phyloP scores from a whole-genome alignment of 2,888 invertebrate species.

The Drosophila sordidula region DNA sequence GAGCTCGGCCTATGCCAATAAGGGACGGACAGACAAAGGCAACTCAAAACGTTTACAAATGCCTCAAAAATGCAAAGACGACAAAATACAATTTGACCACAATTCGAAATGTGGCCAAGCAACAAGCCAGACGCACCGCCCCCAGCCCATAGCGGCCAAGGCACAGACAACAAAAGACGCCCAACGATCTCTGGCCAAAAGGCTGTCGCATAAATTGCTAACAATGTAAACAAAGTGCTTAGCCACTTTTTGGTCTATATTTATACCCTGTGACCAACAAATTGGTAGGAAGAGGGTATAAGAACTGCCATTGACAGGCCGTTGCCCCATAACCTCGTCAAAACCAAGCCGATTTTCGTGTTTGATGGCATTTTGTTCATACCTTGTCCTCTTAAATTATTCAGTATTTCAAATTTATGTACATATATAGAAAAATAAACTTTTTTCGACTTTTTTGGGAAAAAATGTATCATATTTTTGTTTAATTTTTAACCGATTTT shows the following conservation, averaged over 20 bases:
- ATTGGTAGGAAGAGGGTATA: background rate
- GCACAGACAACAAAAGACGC: conserved; percentile 17
- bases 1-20: conserved; percentile 46
- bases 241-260: conserved; percentile 36
- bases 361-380: too few species aligned
- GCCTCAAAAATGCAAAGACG: conserved; percentile 51
- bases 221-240: conserved; percentile 65
- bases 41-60: conserved; percentile 31
- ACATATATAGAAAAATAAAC: too few species aligned
- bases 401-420: too few species aligned
- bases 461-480: too few species aligned
- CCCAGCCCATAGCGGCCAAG: background rate
- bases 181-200: conserved; percentile 18
- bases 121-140: conserved; percentile 29
- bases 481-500: too few species aligned
- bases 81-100: conserved; percentile 64
- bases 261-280: conserved; percentile 19
- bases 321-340: background rate
- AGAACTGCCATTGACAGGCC: too few species aligned
- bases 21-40: conserved; percentile 6
- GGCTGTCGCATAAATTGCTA: conserved; percentile 49
- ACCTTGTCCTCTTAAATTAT: too few species aligned
- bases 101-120: conserved; percentile 64
- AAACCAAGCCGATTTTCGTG: too few species aligned
- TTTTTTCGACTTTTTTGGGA: too few species aligned